A percentile compares a stretch with the other conserved stretches of the same genome.
These are phyloP conservation scores for Drosophila setifemur DNA, from an alignment of 1,140 invertebrate species.

Conservation along the genomic window DNA sequence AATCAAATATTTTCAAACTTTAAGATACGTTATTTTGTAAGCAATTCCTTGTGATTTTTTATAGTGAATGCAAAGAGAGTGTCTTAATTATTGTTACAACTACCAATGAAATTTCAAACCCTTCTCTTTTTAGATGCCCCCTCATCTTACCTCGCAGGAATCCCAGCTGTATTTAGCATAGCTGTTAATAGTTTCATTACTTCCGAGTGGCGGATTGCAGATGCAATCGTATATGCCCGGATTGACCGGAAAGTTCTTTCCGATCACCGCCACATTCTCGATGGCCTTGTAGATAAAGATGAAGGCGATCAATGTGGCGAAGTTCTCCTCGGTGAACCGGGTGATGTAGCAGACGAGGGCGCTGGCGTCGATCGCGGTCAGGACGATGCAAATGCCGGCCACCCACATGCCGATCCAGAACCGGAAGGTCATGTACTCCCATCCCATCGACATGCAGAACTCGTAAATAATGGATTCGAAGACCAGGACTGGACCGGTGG, in stretches of 20 bases:
- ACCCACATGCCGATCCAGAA: slow-evolving; percentile 98
- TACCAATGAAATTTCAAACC: too few species aligned
- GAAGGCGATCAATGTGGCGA: slow-evolving; percentile 98
- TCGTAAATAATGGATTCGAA: slow-evolving; percentile 99
- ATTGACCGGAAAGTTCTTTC: slow-evolving; percentile 90
- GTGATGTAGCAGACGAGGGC: slow-evolving; percentile 99
- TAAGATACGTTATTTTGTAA: too few species aligned
- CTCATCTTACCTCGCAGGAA: slow-evolving; percentile 86
- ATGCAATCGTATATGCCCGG: slow-evolving; percentile 86
- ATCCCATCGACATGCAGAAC: slow-evolving; percentile 93
- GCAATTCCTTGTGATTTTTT: too few species aligned
- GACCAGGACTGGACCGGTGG: slow-evolving; percentile 98
- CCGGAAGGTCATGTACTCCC: slow-evolving; percentile 96
- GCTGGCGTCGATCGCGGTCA: slow-evolving; percentile 98
- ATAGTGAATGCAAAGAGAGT: too few species aligned
- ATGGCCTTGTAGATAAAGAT: slow-evolving; percentile 99
- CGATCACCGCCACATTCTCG: slow-evolving; percentile 92
- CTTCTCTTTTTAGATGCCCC: too few species aligned
- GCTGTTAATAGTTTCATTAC: slow-evolving; percentile 81
- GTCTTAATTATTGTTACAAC: too few species aligned
- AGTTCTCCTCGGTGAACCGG: slow-evolving; percentile 99
- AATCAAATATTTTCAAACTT: too few species aligned
- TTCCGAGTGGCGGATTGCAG: slow-evolving; percentile 84
- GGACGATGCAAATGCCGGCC: slow-evolving; percentile 91
- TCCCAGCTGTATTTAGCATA: slow-evolving; percentile 86